Conservation (phyloP, 1,140 invertebrate genomes). For the Maconellicoccus hirsutus region DNA sequence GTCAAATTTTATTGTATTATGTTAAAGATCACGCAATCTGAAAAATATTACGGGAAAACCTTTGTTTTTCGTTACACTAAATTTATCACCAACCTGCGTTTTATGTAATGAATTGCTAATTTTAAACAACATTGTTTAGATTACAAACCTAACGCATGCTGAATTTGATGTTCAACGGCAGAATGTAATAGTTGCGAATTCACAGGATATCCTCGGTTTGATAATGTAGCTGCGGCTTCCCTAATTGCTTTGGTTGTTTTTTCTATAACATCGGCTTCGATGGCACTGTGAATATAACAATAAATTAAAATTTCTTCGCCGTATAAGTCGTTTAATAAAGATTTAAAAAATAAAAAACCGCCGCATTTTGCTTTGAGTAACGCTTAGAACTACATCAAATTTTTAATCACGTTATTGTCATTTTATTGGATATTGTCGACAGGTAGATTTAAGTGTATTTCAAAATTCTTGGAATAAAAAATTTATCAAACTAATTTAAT, state of each 20-base stretch:
- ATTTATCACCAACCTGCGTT: too few relatives aligned
- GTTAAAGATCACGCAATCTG: too few relatives aligned
- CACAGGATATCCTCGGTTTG: constrained; percentile 24
- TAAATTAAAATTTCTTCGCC: constrained; percentile 1
- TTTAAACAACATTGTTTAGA: not conserved
- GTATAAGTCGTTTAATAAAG: not conserved
- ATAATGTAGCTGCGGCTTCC: constrained; percentile 27
- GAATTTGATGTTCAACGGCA: constrained; percentile 36
- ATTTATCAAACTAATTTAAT: not conserved
- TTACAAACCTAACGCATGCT: constrained; percentile 35
- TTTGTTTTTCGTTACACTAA: too few relatives aligned
- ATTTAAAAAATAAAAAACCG: too few relatives aligned
- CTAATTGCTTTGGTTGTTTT: constrained; percentile 23
- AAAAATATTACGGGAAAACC: too few relatives aligned
- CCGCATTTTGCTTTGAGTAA: too few relatives aligned
- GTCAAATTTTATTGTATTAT: too few relatives aligned
- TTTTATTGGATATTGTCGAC: too few relatives aligned
- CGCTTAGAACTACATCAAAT: too few relatives aligned
- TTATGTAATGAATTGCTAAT: too few relatives aligned
- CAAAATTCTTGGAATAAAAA: not conserved
- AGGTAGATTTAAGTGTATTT: too few relatives aligned
- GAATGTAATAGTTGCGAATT: constrained; percentile 32
- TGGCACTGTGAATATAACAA: not conserved
- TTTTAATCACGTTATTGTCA: too few relatives aligned
- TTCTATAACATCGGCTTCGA: constrained; percentile 17